These are phyloP conservation scores for Cephalotes varians DNA, from an alignment of 2,888 invertebrate genomes.

Conservation along the genomic window DNA sequence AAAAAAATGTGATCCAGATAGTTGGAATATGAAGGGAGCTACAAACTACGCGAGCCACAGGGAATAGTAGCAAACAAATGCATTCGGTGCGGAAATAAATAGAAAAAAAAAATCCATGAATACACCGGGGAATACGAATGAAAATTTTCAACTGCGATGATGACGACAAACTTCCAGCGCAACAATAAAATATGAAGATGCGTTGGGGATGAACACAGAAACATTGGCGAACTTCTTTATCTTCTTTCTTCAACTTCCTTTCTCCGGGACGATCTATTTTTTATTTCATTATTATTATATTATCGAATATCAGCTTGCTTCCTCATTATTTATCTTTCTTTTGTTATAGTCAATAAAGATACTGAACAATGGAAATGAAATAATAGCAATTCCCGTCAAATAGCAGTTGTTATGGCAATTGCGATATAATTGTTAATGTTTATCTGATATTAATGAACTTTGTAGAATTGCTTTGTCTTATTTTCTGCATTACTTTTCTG, in stretches of 20 bases:
- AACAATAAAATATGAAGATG: slow-evolving; percentile 24
- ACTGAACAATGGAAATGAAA: background rate
- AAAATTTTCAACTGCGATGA: slow-evolving; percentile 28
- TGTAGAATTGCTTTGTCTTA: too few species aligned
- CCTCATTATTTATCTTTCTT: background rate
- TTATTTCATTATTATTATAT: slow-evolving; percentile 35
- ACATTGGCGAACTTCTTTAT: slow-evolving; percentile 1
- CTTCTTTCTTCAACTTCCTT: slow-evolving; percentile 23
- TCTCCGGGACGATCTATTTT: background rate
- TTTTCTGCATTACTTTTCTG: background rate
- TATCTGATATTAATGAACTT: background rate
- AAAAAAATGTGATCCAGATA: background rate
- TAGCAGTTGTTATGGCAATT: background rate
- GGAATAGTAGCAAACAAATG: background rate
- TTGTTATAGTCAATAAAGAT: background rate
- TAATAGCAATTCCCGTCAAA: background rate
- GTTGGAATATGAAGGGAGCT: background rate
- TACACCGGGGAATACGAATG: background rate
- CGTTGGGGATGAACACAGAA: slow-evolving; percentile 5
- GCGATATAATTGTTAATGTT: background rate
- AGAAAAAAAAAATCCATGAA: background rate
- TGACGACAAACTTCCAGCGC: slow-evolving; percentile 13
- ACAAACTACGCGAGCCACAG: background rate
- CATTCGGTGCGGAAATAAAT: background rate
- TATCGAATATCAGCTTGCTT: slow-evolving; percentile 26